Evolutionary conservation across 1,140 invertebrate genomes (phyloP), one percentile per base, ranked within the genome.

Genomic region (Ceratitis capitata): DNA sequence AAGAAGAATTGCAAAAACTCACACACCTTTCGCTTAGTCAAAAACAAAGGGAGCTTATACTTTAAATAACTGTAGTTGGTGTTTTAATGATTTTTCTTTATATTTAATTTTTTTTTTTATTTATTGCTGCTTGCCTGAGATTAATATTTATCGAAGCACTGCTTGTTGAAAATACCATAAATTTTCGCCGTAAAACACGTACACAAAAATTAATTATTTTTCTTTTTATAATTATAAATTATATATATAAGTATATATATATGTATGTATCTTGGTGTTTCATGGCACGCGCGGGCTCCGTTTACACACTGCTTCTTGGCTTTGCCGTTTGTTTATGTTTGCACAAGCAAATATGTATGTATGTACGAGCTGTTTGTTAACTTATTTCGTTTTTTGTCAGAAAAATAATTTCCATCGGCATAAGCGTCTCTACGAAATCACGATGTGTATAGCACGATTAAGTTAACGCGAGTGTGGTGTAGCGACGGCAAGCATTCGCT

Each of bases 251-350:
- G 32, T 69, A 16, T 42, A 14, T 39, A 39, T 39, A 16, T 39
- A 39, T 64, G 51, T n/a, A 9, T 45, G 16, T 78, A 26, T 64
- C 16, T 58, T 64, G 14, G 29, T 78, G 69, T 78, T 78, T 78
- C 7, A 0, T 78, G 7, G 39, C 69, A 78, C 42, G 69, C 69
- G n/a, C 69, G 39, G 42, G n/a, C 10, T 78, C 39, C 35, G 39
- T 45, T 78, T 47, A 78, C 35, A 47, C 69, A 23, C 39, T 78
- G 61, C 39, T 47, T 78, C 69, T 78, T 45, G n/a, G 69, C n/a
- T 45, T 23, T 6, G 42, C 39, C n/a, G 39, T 78, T 78, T 78
- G 69, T 45, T 78, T 78, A 78, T 78, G 69, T 19, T 78, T 39
- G 69, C 23, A 12, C 19, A 16, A 23, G 26, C 12, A n/a, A n/a